phyloP scores from a whole-genome alignment of 2,797 vertebrate genomes.

The Tapirus indicus region DNA sequence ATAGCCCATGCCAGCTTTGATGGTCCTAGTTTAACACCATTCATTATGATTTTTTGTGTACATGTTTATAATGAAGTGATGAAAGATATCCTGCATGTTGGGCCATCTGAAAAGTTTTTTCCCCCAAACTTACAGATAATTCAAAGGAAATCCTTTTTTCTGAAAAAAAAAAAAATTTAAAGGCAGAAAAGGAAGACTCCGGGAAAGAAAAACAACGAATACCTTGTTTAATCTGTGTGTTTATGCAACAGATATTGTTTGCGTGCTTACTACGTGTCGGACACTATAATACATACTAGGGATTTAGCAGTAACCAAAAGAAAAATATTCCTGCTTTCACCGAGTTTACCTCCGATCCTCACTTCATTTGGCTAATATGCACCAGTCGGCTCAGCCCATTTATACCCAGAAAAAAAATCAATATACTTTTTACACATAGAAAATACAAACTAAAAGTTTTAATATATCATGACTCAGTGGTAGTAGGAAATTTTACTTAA shows the following conservation, averaged over 20 bases:
- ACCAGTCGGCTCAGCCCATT: neutral
- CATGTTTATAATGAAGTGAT: neutral
- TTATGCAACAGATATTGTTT: neutral
- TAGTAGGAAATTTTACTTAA: slow-evolving; percentile 3
- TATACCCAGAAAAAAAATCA: neutral
- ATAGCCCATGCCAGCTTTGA: neutral
- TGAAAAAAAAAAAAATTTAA: neutral
- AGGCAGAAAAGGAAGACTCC: neutral
- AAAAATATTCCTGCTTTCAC: neutral
- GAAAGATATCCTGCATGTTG: neutral
- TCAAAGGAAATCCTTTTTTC: neutral
- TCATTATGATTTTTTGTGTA: neutral
- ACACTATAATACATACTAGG: neutral
- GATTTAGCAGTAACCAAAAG: neutral
- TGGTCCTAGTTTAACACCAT: neutral
- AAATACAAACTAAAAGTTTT: neutral
- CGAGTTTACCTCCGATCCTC: neutral
- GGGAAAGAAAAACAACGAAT: neutral
- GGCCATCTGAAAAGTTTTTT: neutral
- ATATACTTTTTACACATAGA: neutral
- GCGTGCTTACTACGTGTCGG: neutral
- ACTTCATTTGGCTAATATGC: neutral
- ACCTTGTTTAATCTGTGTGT: neutral
- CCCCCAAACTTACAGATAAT: neutral
- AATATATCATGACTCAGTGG: neutral